Base-by-base conservation (phyloP, 2,797 vertebrate genomes). In the Diceros bicornis region DNA sequence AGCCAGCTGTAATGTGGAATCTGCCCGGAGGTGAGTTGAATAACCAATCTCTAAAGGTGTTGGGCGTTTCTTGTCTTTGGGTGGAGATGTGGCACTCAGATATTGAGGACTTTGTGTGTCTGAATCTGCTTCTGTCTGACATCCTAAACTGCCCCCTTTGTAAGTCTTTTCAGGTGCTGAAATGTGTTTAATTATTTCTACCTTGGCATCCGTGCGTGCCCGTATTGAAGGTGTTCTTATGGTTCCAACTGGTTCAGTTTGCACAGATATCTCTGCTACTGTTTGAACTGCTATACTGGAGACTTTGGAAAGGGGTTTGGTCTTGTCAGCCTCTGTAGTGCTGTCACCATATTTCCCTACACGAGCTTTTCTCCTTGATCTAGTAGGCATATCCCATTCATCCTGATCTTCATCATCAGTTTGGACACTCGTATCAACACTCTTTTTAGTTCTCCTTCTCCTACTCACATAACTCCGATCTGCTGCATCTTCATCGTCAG, bases 331-430 rank as follows among this genome's bases (percentile, higher is more conserved):
- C 87, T 99, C 99, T 64, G 97, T 0, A 0, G 97, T 97, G 92
- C 98, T 98, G 96, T 98, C 99, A 97, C 98, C 98, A 62, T 99
- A 99, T 98, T 99, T 99, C 95, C 98, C 99, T 37, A 98, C 96
- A 7, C 99, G 99, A 95, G 99, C 98, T 82, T 99, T 99, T 77
- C 99, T 99, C 94, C 99, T 99, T 61, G 99, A 99, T 98, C 99
- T 99, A 83, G 99, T 98, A 23, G 99, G 99, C 89, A 99, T 98
- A 84, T 99, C 99, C 99, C 99, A 99, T 87, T 99, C 99, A 86
- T 99, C 99, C 98, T 99, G 99, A 97, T 99, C 99, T 97, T 99
- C 99, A 91, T 99, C 99, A 95, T 99, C 99, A 25, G 99, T 99
- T 97, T 99, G 99, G 97, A 99, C 99, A 96, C 99, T 99, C 5